These are phyloP conservation scores for Mormyrus hasselquistii DNA, from an alignment of 2,797 vertebrate species.

Conservation along the genomic window DNA sequence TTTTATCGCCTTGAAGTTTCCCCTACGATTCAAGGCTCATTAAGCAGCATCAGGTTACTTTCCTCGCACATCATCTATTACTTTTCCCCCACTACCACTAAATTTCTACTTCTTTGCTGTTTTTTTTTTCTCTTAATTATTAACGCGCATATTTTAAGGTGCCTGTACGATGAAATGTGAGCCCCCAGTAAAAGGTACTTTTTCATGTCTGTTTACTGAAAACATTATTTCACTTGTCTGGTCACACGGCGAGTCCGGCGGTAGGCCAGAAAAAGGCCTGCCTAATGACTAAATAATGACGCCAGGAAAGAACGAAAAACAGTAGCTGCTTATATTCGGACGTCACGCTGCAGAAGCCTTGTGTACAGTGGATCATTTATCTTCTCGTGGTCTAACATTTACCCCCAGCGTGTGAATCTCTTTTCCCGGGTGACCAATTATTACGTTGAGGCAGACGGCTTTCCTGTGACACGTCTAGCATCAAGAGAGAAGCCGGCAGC, in stretches of 20 bases:
- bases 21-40: conserved; percentile 1
- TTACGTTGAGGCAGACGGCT: conserved; percentile 64
- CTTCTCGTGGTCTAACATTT: conserved; percentile 10
- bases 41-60: background rate
- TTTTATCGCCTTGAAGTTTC: background rate
- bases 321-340: conserved; percentile 49
- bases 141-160: background rate
- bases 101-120: background rate
- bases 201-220: background rate
- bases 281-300: background rate
- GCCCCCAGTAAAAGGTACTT: background rate
- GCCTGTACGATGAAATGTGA: background rate
- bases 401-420: conserved; percentile 47
- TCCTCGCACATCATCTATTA: background rate
- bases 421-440: conserved; percentile 66
- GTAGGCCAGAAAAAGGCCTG: background rate
- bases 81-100: background rate
- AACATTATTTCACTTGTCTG: background rate
- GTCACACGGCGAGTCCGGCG: background rate
- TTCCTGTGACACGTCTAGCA: conserved; percentile 45
- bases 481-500: conserved; percentile 24
- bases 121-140: background rate
- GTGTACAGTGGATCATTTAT: background rate
- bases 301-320: background rate
- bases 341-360: conserved; percentile 27